Evolutionary conservation across 2,888 invertebrate genomes (phyloP).

Genomic region (Nemurella pictetii): DNA sequence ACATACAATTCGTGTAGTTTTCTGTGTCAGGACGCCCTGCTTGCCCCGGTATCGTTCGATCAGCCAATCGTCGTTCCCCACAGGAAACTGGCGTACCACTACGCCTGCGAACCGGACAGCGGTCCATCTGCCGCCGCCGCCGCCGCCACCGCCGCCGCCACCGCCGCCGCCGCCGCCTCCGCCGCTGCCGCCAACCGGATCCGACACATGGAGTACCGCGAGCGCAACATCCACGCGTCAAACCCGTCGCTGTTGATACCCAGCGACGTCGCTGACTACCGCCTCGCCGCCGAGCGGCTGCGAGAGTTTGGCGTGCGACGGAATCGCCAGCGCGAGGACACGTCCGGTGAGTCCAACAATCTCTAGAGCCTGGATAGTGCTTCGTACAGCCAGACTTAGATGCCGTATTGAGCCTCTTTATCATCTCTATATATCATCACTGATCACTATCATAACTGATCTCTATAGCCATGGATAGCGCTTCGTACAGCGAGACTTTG

Average conservation of each 20-base stretch:
- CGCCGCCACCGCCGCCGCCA: not conserved
- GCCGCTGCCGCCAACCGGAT: not conserved
- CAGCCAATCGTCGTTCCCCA: too few relatives aligned
- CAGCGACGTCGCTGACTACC: conserved; percentile 39
- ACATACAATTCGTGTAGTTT: too few relatives aligned
- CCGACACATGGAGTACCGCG: conserved; percentile 2
- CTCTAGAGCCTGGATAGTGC: too few relatives aligned
- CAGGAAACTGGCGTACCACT: too few relatives aligned
- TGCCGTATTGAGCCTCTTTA: too few relatives aligned
- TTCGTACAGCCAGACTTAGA: too few relatives aligned
- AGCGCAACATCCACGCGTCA: conserved; percentile 37
- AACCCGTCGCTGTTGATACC: conserved; percentile 39
- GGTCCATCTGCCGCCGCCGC: not conserved
- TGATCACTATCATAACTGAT: too few relatives aligned
- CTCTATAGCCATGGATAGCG: too few relatives aligned
- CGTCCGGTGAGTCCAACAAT: conserved; percentile 53
- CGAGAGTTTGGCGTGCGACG: conserved; percentile 39
- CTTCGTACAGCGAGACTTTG: too few relatives aligned
- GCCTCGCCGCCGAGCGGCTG: conserved; percentile 40
- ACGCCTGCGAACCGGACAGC: not conserved
- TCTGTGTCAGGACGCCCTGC: too few relatives aligned
- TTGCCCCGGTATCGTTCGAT: too few relatives aligned
- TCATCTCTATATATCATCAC: too few relatives aligned
- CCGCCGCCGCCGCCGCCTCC: not conserved
- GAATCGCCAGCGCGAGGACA: conserved; percentile 57